Base-by-base conservation (phyloP, 2,113 vertebrate species). In the Nothobranchius kuhntae region DNA sequence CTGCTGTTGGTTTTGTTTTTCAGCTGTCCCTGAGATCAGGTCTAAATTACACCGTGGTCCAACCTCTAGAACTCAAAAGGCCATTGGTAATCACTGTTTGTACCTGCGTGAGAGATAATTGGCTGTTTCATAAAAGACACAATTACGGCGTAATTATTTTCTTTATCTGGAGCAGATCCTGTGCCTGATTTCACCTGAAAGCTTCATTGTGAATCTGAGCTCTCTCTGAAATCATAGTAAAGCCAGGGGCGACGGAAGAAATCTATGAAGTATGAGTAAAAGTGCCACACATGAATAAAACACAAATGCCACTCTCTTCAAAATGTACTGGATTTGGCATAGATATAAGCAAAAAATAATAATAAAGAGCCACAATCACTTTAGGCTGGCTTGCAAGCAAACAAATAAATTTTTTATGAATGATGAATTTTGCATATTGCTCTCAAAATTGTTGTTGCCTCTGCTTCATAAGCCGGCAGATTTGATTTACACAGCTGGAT, bases 361-460 rank as follows among this genome's bases (percentile, higher is more conserved):
- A 76, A 85, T 85, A 86, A 72, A 86, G 82, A 79, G 68, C 87
- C 83, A 80, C 82, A 85, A 87, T 90, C 85, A 88, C 78, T 89
- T 88, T 79, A 72, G 66, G 68, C 81, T 68, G 78, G 87, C 81
- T 82, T 75, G 81, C 54, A 77, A 87, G 90, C 85, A 89, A 90
- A 91, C 90, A 89, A 82, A 89, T 89, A 70, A 86, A 89, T 89
- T 84, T 89, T 90, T 90, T 81, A 90, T 87, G 85, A 85, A 82
- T 69, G 74, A 89, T 90, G 86, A 90, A 91, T 90, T 89, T 90
- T 90, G 86, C 89, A 90, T 91, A 78, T 86, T 76, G 84, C 83
- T 89, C 85, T 85, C 73, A 86, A 89, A 90, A 87, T 79, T 82
- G 80, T 88, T 85, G 84, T 85, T 86, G 81, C 78, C 61, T 87